phyloP scores from a whole-genome alignment of 92 coral and sea anemone species.

The Bergia puertoricense region DNA sequence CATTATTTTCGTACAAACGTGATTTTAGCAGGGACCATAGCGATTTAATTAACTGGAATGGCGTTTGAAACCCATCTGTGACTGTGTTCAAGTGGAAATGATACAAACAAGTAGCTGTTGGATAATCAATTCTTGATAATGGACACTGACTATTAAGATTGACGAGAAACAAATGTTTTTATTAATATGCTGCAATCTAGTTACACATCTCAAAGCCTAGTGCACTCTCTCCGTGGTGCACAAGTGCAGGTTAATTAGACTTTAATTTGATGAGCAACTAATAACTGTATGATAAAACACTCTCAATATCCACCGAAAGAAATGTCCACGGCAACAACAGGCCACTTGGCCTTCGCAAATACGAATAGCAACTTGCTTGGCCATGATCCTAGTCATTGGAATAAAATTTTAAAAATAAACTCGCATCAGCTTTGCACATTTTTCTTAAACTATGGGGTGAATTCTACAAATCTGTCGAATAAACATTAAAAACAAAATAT shows the following conservation, averaged over 20 bases:
- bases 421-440: not conserved
- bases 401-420: not conserved
- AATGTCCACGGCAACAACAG: conserved; percentile 5
- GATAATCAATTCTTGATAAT: no score
- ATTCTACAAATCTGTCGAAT: not conserved
- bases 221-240: no score
- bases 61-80: no score
- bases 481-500: not conserved
- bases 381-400: not conserved
- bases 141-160: no score
- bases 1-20: no score
- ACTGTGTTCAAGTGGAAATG: not conserved
- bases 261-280: no score
- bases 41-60: no score
- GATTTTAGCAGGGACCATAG: no score
- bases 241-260: no score
- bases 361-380: not conserved
- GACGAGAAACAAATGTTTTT: no score
- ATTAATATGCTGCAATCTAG: no score
- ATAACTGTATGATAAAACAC: not conserved
- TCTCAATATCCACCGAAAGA: conserved; percentile 6
- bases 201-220: no score
- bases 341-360: not conserved
- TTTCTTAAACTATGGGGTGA: not conserved
- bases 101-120: not conserved